Evolutionary conservation across 2,113 vertebrate genomes (phyloP).

Genomic region (Thamnaconus septentrionalis): DNA sequence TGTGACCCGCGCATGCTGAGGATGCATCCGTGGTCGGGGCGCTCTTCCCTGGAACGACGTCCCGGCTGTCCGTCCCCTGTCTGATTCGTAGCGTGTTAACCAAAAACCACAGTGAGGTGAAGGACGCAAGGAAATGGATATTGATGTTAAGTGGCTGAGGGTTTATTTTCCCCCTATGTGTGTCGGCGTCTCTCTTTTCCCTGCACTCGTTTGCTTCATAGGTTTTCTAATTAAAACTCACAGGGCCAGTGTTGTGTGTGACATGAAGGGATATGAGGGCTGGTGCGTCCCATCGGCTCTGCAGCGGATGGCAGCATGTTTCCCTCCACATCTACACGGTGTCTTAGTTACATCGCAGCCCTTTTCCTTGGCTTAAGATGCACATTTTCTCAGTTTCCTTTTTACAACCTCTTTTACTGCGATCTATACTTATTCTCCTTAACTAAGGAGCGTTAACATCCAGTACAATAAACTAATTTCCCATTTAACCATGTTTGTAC

Average conservation of each 20-base stretch:
- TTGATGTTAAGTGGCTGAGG: slow-evolving; percentile 52
- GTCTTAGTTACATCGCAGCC: slow-evolving; percentile 13
- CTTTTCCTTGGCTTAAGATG: slow-evolving; percentile 1
- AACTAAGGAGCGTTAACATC: no score
- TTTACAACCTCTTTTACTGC: no score
- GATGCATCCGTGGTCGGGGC: slow-evolving; percentile 39
- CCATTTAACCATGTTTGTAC: neutral
- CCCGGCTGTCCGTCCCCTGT: slow-evolving; percentile 60
- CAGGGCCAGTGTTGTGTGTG: slow-evolving; percentile 40
- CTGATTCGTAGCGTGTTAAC: slow-evolving; percentile 63
- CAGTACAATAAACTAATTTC: no score
- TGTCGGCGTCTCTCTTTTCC: slow-evolving; percentile 54
- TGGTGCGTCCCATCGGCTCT: slow-evolving; percentile 26
- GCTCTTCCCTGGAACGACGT: slow-evolving; percentile 42
- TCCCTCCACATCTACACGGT: slow-evolving; percentile 9
- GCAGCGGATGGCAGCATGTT: slow-evolving; percentile 11
- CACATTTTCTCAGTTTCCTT: no score
- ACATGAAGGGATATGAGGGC: slow-evolving; percentile 28
- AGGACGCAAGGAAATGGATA: slow-evolving; percentile 57
- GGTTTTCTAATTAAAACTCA: slow-evolving; percentile 68
- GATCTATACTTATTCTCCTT: no score
- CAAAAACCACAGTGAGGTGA: slow-evolving; percentile 66
- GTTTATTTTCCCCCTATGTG: slow-evolving; percentile 62
- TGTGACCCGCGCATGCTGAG: slow-evolving; percentile 42
- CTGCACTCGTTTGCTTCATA: slow-evolving; percentile 63